phyloP scores from a whole-genome alignment of 37 sponge, comb jelly and placozoan species.

The Theonella swinhoei region DNA sequence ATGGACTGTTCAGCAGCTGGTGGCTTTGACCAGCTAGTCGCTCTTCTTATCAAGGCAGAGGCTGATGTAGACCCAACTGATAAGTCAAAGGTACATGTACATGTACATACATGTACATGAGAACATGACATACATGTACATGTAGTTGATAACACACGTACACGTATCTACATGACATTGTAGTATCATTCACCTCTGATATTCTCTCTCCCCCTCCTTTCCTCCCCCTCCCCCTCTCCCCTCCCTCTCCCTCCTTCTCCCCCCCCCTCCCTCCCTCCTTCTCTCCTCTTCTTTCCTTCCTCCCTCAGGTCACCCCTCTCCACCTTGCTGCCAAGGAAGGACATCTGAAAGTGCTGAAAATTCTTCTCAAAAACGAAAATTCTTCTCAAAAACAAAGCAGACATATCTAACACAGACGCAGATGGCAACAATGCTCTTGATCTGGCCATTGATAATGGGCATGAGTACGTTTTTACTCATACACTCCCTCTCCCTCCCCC shows the following conservation, averaged over 20 bases:
- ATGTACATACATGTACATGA: too few relatives aligned
- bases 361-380: slow-evolving; percentile 47
- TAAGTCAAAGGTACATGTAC: slow-evolving; percentile 19
- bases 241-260: too few relatives aligned
- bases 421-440: slow-evolving; percentile 77
- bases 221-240: too few relatives aligned
- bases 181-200: too few relatives aligned
- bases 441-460: slow-evolving; percentile 89
- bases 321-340: slow-evolving; percentile 84
- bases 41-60: slow-evolving; percentile 67
- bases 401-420: slow-evolving; percentile 32
- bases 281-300: too few relatives aligned
- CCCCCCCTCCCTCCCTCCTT: too few relatives aligned
- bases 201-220: too few relatives aligned
- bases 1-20: slow-evolving; percentile 78
- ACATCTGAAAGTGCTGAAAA: slow-evolving; percentile 21
- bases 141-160: too few relatives aligned
- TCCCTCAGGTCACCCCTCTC: slow-evolving; percentile 83
- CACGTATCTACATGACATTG: too few relatives aligned
- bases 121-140: too few relatives aligned
- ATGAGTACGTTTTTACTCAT: slow-evolving; percentile 45
- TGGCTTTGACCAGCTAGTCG: slow-evolving; percentile 43
- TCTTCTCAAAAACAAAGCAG: slow-evolving; percentile 71
- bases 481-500: not conserved
- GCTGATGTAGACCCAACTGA: slow-evolving; percentile 78